Evolutionary conservation across 1,140 invertebrate species (phyloP), one percentile per base, ranked within the genome.

Genomic region (Drosophila parvula): DNA sequence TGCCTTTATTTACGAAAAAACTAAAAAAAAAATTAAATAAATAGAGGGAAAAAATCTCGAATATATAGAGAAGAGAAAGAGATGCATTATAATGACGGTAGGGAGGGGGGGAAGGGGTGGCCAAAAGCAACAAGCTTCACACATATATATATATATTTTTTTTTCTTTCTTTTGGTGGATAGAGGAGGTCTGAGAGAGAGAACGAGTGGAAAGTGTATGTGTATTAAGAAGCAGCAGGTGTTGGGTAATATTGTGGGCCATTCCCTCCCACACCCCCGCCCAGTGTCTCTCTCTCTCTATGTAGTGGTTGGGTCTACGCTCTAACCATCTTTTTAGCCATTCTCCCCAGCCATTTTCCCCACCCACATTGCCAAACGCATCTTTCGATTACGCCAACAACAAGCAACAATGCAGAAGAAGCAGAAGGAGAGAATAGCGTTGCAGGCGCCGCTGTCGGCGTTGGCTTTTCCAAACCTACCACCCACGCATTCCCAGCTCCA

Each of bases 301-400:
- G 71, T 78, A 61, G 76, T 74, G 41, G 58, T 63, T 71, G 38
- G 36, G 9, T 27, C n/a, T 44, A 34, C 36, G n/a, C 40, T 11
- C 61, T 5, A 14, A 14, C 55, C 62, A 27, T 55, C 51, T 38
- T 38, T 27, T 38, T 38, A 38, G 34, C 1, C 51, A 18, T n/a
- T 44, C 34, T 27, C 38, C 61, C 36, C 32, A 36, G 34, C 61
- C 53, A 62, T 58, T 78, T 48, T 3, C 12, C 18, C 51, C 51
- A 5, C 60, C 70, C 76, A 68, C 60, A 51, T 65, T 82, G 80
- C 62, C 75, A 81, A 77, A 86, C 83, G 84, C 84, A 89, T 89
- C 84, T 89, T 89, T 89, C 84, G 84, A 89, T 89, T 78, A 89
- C 81, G 74, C 74, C 62, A 86, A 82, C 71, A 79, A 79, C 74